Evolutionary conservation across 2,797 vertebrate species (phyloP).

Genomic region (Paratrypauchen microcephalus): DNA sequence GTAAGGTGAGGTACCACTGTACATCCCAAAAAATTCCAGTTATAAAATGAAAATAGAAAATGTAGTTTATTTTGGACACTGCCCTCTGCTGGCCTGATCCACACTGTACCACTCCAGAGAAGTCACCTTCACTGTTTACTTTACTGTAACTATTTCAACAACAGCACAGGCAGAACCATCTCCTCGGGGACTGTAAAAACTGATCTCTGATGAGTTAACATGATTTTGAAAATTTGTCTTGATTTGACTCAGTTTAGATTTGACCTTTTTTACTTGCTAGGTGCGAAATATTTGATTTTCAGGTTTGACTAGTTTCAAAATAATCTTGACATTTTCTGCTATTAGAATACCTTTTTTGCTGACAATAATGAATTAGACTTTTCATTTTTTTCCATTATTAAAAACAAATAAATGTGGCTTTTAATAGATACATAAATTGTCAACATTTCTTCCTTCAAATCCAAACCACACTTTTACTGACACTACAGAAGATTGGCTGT

Average conservation of each 20-base stretch:
- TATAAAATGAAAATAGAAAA: too few relatives aligned
- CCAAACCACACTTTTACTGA: neutral
- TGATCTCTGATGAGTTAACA: neutral
- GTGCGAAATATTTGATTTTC: neutral
- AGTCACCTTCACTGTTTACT: neutral
- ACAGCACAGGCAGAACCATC: neutral
- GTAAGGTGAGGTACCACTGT: too few relatives aligned
- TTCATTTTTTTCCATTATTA: neutral
- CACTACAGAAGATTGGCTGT: too few relatives aligned
- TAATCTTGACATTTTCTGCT: neutral
- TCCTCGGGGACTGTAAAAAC: neutral
- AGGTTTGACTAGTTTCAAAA: too few relatives aligned
- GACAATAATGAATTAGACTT: too few relatives aligned
- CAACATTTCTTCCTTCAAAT: neutral
- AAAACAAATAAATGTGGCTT: neutral
- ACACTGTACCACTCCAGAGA: neutral
- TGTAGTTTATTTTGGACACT: neutral
- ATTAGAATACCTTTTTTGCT: neutral
- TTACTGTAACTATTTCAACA: neutral
- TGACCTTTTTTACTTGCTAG: too few relatives aligned
- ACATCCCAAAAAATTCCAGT: too few relatives aligned
- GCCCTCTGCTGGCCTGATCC: neutral
- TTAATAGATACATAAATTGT: neutral
- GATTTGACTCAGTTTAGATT: neutral
- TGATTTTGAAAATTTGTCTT: neutral